These are phyloP conservation scores for Chloroclysta siterata DNA, from an alignment of 2,888 invertebrate species.

Conservation along the genomic window DNA sequence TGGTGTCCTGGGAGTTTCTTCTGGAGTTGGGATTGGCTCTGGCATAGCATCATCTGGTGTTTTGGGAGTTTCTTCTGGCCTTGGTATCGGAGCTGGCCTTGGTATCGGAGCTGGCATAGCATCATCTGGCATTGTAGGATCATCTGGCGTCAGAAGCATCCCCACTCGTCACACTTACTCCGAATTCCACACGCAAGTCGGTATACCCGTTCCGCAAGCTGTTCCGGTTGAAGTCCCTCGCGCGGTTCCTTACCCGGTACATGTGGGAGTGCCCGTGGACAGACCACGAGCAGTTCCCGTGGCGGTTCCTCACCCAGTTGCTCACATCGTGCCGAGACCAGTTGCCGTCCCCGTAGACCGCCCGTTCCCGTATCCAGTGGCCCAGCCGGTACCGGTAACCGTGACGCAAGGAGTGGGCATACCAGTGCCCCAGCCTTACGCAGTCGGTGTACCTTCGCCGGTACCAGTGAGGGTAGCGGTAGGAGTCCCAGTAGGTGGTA, in stretches of 20 bases:
- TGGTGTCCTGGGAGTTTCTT: conserved; percentile 4
- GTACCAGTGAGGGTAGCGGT: conserved; percentile 71
- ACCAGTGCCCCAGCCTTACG: conserved; percentile 82
- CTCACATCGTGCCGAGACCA: conserved; percentile 76
- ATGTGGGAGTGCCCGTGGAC: conserved; percentile 78
- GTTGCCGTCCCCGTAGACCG: conserved; percentile 79
- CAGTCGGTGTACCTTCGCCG: conserved; percentile 70
- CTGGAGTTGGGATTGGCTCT: conserved; percentile 1
- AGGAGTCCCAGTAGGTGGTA: conserved; percentile 46
- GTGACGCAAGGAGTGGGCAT: conserved; percentile 81
- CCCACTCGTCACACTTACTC: conserved; percentile 71
- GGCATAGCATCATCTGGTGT: background rate
- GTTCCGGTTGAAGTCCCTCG: conserved; percentile 66
- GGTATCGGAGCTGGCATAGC: conserved; percentile 12
- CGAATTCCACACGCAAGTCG: conserved; percentile 78
- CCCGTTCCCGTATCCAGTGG: conserved; percentile 82
- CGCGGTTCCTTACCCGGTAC: conserved; percentile 79
- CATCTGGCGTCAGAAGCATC: conserved; percentile 35
- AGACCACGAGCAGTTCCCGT: conserved; percentile 77
- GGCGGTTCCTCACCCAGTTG: conserved; percentile 77
- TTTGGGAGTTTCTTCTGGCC: background rate
- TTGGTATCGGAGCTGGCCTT: conserved; percentile 1
- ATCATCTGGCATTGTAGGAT: conserved; percentile 10
- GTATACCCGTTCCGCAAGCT: conserved; percentile 82
- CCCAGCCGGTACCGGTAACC: conserved; percentile 81